Evolutionary conservation across 2,113 vertebrate species (phyloP), one percentile per base, ranked within the genome.

Genomic region (Shinisaurus crocodilurus): DNA sequence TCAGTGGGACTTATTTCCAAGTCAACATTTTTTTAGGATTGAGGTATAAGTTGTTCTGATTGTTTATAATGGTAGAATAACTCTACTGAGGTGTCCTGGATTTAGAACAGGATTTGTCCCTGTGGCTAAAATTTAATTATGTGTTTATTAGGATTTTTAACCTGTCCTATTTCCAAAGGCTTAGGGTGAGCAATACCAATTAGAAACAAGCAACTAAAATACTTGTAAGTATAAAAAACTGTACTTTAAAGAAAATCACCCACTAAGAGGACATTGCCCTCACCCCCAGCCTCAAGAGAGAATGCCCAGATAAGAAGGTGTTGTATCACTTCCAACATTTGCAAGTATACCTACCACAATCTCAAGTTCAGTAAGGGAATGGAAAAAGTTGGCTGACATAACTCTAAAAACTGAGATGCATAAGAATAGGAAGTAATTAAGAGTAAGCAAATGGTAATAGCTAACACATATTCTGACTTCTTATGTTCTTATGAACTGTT

Each of bases 401-500:
- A 91, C 43, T 5, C 96, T 96, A 95, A 95, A 96, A 95, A 95
- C 92, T 90, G 95, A 97, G 95, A 96, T 88, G 96, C 96, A 95
- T 95, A 96, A 94, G 90, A 72, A 91, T 45, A 94, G 93, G 86
- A 94, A 79, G 88, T 93, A 95, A 96, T 96, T 96, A 96, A 95
- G 89, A 96, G 82, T 88, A 92, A 95, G 75, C 29, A 75, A 90
- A 92, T 77, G 70, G 89, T 94, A 95, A 95, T 82, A 93, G 92
- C 91, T 92, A 93, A 89, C 93, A 91, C 50, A 92, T 79, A 87
- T 90, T 88, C 77, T 85, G 86, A 95, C 92, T 45, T 79, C 37
- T 84, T 85, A 29, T 20, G 43, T 48, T 43, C 25, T 43, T 67
- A 84, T 29, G 25, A 63, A 84, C 86, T 90, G 82, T 85, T 90